These are phyloP conservation scores for Leptosomus discolor DNA, from an alignment of 2,113 vertebrate genomes.

Conservation along the genomic window DNA sequence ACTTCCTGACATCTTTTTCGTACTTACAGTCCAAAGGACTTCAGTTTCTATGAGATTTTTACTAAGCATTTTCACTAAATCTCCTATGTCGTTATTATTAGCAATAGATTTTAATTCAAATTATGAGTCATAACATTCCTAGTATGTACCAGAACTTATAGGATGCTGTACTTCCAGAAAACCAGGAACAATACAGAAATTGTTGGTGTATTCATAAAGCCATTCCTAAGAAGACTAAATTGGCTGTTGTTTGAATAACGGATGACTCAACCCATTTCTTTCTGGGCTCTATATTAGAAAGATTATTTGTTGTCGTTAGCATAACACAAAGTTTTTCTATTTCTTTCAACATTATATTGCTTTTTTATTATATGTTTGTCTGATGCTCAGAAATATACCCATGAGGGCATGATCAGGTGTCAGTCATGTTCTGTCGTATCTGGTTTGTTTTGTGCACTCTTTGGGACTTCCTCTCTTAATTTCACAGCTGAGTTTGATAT, in stretches of 20 bases:
- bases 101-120: not conserved
- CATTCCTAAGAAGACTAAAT: not conserved
- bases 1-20: not conserved
- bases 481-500: slow-evolving; percentile 2
- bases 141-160: not conserved
- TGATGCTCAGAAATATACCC: not conserved
- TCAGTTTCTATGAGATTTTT: not conserved
- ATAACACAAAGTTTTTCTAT: not conserved
- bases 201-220: not conserved
- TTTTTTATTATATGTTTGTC: not conserved
- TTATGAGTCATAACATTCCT: not conserved
- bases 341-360: not conserved
- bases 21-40: not conserved
- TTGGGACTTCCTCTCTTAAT: not conserved
- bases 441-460: not conserved
- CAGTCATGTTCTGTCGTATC: not conserved
- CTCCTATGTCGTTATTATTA: not conserved
- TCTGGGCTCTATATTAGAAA: not conserved
- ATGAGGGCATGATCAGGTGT: not conserved
- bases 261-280: not conserved
- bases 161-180: not conserved
- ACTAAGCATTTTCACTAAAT: not conserved
- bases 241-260: not conserved
- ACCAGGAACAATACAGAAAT: not conserved
- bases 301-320: not conserved